Conservation (phyloP, 2,797 vertebrate species). For the Myotis vivesi region DNA sequence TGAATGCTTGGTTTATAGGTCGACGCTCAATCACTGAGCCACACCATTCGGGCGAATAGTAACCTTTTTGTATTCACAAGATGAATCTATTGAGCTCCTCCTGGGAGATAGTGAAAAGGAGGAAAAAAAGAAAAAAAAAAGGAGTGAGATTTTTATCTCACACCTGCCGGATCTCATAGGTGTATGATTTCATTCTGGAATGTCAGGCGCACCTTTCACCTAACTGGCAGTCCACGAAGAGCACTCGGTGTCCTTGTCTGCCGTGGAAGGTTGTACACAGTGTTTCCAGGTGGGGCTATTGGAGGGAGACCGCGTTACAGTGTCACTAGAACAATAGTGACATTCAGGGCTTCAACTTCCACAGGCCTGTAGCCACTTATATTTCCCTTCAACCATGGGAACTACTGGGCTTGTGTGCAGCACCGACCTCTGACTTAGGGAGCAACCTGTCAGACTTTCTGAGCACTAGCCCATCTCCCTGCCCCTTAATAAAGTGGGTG, state of each 20-base stretch:
- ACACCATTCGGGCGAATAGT: neutral
- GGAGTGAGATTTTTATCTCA: neutral
- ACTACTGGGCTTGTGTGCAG: no score
- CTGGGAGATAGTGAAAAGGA: neutral
- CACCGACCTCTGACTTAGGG: neutral
- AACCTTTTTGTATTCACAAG: neutral
- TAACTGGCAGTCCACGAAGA: neutral
- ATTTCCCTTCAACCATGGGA: no score
- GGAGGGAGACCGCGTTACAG: neutral
- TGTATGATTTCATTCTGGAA: neutral
- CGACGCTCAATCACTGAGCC: no score
- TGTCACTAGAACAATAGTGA: neutral
- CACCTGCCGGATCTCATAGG: neutral
- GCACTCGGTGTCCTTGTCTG: neutral
- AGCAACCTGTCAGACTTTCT: neutral
- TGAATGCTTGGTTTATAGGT: no score
- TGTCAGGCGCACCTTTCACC: neutral
- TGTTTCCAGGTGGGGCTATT: neutral
- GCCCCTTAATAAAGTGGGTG: neutral
- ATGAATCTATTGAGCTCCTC: neutral
- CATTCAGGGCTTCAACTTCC: neutral
- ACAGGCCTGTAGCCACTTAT: neutral
- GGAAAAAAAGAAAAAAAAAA: accelerated
- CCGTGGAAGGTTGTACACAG: neutral
- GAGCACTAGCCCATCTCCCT: neutral